These are phyloP conservation scores for Chrysina gloriosa DNA, from an alignment of 2,888 invertebrate genomes.

Conservation along the genomic window DNA sequence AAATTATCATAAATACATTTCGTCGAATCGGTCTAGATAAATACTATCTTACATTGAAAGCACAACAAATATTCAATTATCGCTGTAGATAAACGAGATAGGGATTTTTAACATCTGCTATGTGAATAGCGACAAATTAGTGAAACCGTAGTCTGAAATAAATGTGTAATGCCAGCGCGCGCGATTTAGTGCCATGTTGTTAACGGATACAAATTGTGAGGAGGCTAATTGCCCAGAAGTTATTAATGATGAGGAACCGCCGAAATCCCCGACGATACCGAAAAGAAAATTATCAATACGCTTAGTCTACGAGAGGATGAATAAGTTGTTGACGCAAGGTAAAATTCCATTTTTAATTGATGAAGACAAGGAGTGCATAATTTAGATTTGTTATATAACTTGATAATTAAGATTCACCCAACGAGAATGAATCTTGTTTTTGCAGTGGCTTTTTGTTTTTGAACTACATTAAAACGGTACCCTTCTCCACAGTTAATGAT, in stretches of 20 bases:
- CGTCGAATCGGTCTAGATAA: slow-evolving; percentile 16
- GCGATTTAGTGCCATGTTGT: slow-evolving; percentile 16
- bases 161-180: not conserved
- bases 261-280: slow-evolving; percentile 67
- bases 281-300: slow-evolving; percentile 57
- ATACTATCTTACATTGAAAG: slow-evolving; percentile 12
- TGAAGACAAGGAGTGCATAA: too few species aligned
- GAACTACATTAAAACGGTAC: too few species aligned
- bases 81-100: slow-evolving; percentile 21
- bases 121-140: slow-evolving; percentile 10
- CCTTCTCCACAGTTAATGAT: too few species aligned
- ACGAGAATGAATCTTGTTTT: too few species aligned
- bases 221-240: not conserved
- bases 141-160: not conserved
- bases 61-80: slow-evolving; percentile 21
- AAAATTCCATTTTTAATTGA: slow-evolving; percentile 21
- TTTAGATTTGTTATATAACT: too few species aligned
- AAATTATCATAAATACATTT: not conserved
- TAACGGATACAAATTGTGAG: slow-evolving; percentile 26
- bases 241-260: slow-evolving; percentile 59
- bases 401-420: too few species aligned
- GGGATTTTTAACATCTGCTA: not conserved
- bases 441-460: too few species aligned
- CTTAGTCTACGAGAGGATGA: slow-evolving; percentile 56
- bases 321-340: slow-evolving; percentile 57